These are phyloP conservation scores for Carlito syrichta DNA, from an alignment of 2,113 vertebrate species.

Conservation along the genomic window DNA sequence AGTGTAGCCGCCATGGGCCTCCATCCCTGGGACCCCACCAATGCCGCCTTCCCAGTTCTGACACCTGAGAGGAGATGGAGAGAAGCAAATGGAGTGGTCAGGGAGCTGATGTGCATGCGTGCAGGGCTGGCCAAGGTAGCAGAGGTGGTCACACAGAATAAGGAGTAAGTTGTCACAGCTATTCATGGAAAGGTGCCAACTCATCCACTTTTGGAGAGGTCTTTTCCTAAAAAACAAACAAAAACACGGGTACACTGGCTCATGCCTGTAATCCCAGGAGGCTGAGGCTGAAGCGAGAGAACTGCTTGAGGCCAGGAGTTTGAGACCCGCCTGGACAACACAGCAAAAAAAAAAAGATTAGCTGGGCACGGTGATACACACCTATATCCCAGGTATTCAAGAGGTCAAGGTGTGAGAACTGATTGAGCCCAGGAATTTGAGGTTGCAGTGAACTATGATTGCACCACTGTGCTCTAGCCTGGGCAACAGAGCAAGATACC, in stretches of 20 bases:
- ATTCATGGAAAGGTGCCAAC: not conserved
- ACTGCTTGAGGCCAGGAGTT: too few species aligned
- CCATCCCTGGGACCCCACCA: constrained; percentile 94
- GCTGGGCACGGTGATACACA: not conserved
- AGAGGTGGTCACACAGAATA: not conserved
- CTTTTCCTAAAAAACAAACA: not conserved
- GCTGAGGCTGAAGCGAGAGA: too few species aligned
- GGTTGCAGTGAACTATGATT: not conserved
- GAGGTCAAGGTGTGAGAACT: not conserved
- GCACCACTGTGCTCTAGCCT: not conserved
- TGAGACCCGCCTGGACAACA: too few species aligned
- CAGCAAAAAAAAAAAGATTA: too few species aligned
- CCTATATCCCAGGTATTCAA: not conserved
- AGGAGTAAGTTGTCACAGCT: not conserved
- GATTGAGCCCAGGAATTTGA: not conserved
- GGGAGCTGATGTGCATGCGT: too few species aligned
- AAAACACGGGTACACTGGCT: too few species aligned
- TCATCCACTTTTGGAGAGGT: not conserved
- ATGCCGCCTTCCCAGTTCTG: constrained; percentile 99
- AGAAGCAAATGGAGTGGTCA: not conserved
- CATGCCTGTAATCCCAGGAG: too few species aligned
- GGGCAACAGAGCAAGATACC: not conserved
- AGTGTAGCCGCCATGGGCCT: constrained; percentile 96
- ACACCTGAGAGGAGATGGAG: constrained; percentile 83
- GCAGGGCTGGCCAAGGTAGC: not conserved